A percentile compares a stretch with the other conserved stretches of the same genome.
Evolutionary conservation across 2,888 invertebrate species (phyloP).

Genomic region (Zygothrica quintamaculata): DNA sequence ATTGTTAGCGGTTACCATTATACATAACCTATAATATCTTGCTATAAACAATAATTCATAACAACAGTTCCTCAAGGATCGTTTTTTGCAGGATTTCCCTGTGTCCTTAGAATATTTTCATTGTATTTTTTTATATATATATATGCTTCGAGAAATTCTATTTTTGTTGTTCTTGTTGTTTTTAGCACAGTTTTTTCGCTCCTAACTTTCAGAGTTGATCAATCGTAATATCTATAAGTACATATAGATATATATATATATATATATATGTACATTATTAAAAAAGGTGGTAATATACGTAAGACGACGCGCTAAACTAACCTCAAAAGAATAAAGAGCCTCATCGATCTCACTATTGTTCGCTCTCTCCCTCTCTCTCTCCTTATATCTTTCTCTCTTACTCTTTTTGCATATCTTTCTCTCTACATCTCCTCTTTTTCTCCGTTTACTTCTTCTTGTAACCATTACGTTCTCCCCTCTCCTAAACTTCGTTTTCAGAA

Average conservation of each 20-base stretch:
- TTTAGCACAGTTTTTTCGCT: conserved; percentile 62
- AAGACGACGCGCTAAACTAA: conserved; percentile 78
- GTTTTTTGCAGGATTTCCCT: conserved; percentile 61
- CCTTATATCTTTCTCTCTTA: conserved; percentile 25
- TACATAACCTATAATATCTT: no score
- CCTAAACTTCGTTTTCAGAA: no score
- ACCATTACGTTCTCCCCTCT: conserved; percentile 31
- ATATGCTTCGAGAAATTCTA: conserved; percentile 84
- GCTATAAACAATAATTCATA: no score
- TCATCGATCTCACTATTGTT: conserved; percentile 43
- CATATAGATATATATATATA: conserved; percentile 1
- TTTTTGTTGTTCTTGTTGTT: conserved; percentile 81
- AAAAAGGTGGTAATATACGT: conserved; percentile 74
- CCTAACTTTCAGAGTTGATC: conserved; percentile 13
- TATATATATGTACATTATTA: conserved; percentile 9
- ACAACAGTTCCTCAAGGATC: conserved; percentile 27
- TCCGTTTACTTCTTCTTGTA: conserved; percentile 24
- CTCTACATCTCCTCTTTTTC: no score
- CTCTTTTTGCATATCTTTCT: conserved; percentile 65
- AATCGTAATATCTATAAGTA: conserved; percentile 13
- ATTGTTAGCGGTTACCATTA: no score
- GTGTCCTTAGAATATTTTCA: no score
- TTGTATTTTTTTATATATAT: conserved; percentile 30
- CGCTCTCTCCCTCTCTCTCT: conserved; percentile 41
- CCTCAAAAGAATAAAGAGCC: conserved; percentile 59